phyloP scores from a whole-genome alignment of 2,888 invertebrate genomes.

The Alsophila aescularia region DNA sequence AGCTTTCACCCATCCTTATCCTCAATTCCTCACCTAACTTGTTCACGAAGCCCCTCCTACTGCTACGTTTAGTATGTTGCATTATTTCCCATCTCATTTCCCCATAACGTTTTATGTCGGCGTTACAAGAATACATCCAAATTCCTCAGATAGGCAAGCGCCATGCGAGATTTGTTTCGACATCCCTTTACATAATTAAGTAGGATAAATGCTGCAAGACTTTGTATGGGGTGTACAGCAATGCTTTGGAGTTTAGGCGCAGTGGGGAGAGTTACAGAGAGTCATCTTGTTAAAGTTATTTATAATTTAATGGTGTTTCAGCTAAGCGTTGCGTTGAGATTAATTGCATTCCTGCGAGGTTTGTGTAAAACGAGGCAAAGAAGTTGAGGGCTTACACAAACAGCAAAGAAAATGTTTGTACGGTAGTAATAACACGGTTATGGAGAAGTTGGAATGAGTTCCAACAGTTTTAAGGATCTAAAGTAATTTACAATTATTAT shows the following conservation, averaged over 20 bases:
- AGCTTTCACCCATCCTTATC: too few relatives aligned
- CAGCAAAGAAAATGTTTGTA: too few relatives aligned
- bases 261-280: constrained; percentile 5
- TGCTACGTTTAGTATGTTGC: constrained; percentile 10
- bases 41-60: too few relatives aligned
- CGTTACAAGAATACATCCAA: constrained; percentile 36
- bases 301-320: not conserved
- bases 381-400: too few relatives aligned
- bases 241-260: constrained; percentile 7
- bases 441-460: too few relatives aligned
- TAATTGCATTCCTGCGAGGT: too few relatives aligned
- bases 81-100: constrained; percentile 18
- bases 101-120: constrained; percentile 42
- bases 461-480: too few relatives aligned
- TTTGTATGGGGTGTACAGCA: constrained; percentile 20
- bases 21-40: too few relatives aligned
- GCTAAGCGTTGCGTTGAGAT: too few relatives aligned
- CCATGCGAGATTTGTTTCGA: constrained; percentile 46
- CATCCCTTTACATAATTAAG: constrained; percentile 50
- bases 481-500: too few relatives aligned
- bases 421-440: too few relatives aligned
- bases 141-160: constrained; percentile 45
- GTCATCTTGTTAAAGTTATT: not conserved
- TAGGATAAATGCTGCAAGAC: constrained; percentile 36
- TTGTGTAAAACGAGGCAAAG: too few relatives aligned